These are phyloP conservation scores for Hyles lineata DNA, from an alignment of 2,888 invertebrate genomes.

Conservation along the genomic window DNA sequence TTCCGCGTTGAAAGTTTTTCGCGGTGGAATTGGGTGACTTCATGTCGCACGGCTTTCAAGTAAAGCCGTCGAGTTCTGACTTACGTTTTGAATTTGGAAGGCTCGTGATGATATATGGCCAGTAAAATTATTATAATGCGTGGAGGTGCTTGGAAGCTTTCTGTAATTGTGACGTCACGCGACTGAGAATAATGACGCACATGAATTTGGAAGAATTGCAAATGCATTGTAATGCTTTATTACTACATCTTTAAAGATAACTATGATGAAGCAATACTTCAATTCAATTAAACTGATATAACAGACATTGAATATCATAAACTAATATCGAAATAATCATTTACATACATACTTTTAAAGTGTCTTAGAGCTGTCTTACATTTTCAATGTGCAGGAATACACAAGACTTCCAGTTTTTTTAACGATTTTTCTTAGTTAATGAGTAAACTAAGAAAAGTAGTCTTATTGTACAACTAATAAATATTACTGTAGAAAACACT, in stretches of 20 bases:
- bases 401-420: no score
- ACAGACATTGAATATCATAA: no score
- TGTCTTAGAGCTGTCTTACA: neutral
- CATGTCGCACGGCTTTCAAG: constrained; percentile 8
- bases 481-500: neutral
- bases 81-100: constrained; percentile 7
- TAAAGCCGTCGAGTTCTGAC: neutral
- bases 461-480: neutral
- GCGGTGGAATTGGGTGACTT: constrained; percentile 33
- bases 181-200: neutral
- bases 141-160: neutral
- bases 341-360: neutral
- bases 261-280: no score
- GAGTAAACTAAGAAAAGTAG: neutral
- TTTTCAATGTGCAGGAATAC: neutral
- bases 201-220: neutral
- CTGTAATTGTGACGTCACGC: neutral
- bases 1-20: constrained; percentile 39
- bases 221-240: neutral
- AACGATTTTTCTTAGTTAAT: no score
- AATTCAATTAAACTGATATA: no score
- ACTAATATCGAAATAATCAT: no score
- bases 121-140: neutral
- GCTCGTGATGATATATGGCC: constrained; percentile 2
- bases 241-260: neutral